These are phyloP conservation scores for Cottoperca gobio DNA, from an alignment of 2,797 vertebrate species.

Conservation along the genomic window DNA sequence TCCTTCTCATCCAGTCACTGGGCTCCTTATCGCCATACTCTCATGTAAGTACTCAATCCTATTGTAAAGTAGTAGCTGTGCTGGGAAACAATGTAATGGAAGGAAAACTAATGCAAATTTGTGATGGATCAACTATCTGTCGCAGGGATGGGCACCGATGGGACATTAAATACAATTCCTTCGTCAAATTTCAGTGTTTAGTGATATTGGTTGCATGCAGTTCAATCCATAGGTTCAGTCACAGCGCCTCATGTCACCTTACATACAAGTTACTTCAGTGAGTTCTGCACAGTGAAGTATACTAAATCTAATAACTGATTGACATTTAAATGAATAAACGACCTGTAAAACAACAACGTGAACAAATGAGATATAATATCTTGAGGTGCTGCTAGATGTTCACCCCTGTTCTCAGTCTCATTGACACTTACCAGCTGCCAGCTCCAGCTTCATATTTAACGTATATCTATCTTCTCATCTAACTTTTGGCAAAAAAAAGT, in stretches of 20 bases:
- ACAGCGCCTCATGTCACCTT: not conserved
- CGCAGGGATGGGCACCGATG: not conserved
- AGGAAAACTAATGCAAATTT: not conserved
- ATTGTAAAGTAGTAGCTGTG: not conserved
- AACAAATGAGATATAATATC: not conserved
- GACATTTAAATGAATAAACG: not conserved
- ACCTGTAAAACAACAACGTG: too few species aligned
- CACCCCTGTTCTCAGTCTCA: not conserved
- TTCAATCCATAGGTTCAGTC: not conserved
- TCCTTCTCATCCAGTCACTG: conserved; percentile 85
- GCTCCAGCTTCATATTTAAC: not conserved
- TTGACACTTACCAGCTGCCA: not conserved
- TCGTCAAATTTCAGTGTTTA: not conserved
- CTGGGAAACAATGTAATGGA: not conserved
- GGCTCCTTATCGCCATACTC: conserved; percentile 92
- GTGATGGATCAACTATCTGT: not conserved
- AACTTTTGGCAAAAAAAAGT: not conserved
- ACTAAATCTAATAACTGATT: too few species aligned
- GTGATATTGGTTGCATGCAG: not conserved
- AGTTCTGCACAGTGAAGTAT: not conserved
- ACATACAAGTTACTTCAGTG: not conserved
- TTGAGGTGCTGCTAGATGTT: not conserved
- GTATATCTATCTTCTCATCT: not conserved
- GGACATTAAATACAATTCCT: not conserved
- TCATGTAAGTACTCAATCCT: conserved; percentile 84